Percentiles rank a stretch among this genome's conserved stretches.
These are phyloP conservation scores for Drosophila busckii DNA, from an alignment of 1,140 invertebrate species.

Conservation along the genomic window DNA sequence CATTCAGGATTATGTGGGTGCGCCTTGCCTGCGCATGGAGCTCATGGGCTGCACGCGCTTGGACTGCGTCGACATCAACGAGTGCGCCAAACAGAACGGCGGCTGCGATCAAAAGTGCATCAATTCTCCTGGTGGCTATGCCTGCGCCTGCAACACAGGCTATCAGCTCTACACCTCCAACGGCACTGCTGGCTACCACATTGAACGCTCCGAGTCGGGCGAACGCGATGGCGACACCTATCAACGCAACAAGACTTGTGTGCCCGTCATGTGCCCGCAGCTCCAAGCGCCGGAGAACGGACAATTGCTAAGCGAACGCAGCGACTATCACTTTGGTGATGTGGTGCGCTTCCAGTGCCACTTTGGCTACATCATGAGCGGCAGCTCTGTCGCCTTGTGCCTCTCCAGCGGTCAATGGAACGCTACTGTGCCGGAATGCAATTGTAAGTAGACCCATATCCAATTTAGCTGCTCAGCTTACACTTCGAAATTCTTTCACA, in stretches of 20 bases:
- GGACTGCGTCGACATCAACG: slow-evolving; percentile 95
- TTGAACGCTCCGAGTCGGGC: slow-evolving; percentile 92
- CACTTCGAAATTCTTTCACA: slow-evolving; percentile 72
- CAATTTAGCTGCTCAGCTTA: neutral
- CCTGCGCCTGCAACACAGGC: slow-evolving; percentile 94
- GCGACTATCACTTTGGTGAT: slow-evolving; percentile 93
- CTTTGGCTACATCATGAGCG: slow-evolving; percentile 95
- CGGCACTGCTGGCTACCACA: slow-evolving; percentile 93
- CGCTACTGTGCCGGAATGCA: slow-evolving; percentile 93
- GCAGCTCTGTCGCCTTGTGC: slow-evolving; percentile 90
- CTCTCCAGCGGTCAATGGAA: slow-evolving; percentile 96
- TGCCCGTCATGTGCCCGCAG: slow-evolving; percentile 92
- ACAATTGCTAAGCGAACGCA: slow-evolving; percentile 89
- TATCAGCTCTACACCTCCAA: slow-evolving; percentile 94
- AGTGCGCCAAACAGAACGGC: slow-evolving; percentile 93
- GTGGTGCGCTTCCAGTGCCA: slow-evolving; percentile 95
- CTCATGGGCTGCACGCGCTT: slow-evolving; percentile 95
- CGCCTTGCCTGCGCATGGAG: slow-evolving; percentile 93
- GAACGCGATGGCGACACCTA: slow-evolving; percentile 89
- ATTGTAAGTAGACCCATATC: slow-evolving; percentile 84
- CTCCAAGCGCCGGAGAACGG: slow-evolving; percentile 93
- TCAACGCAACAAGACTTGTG: slow-evolving; percentile 96
- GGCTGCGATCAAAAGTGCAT: slow-evolving; percentile 97
- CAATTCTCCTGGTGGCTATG: slow-evolving; percentile 91
- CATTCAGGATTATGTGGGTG: slow-evolving; percentile 92